A percentile compares a stretch with the other conserved stretches of the same genome.
These are phyloP conservation scores for Phymanthus crucifer DNA, from an alignment of 92 coral and sea anemone species.

Conservation along the genomic window DNA sequence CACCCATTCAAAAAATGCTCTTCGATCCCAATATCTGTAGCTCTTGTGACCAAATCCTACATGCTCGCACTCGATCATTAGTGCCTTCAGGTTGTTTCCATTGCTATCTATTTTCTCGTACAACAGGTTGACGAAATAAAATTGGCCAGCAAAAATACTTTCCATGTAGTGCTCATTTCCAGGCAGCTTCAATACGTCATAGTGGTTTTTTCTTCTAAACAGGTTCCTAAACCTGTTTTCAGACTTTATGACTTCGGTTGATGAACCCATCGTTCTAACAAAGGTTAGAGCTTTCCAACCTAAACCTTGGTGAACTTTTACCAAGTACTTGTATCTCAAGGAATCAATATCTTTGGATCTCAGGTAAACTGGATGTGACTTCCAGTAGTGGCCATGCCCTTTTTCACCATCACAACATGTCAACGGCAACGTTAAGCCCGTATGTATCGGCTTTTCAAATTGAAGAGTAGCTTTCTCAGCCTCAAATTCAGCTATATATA, in stretches of 20 bases:
- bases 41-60: conserved; percentile 42
- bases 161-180: neutral
- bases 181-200: conserved; percentile 61
- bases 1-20: conserved; percentile 27
- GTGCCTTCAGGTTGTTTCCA: conserved; percentile 33
- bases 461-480: conserved; percentile 39
- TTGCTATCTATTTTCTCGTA: neutral
- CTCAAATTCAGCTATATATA: conserved; percentile 29
- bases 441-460: conserved; percentile 23
- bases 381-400: conserved; percentile 45
- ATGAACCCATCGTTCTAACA: neutral
- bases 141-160: conserved; percentile 40
- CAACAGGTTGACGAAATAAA: conserved; percentile 45
- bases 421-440: conserved; percentile 15
- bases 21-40: neutral
- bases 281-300: neutral
- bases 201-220: conserved; percentile 40
- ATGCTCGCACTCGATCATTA: conserved; percentile 63
- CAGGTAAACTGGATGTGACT: conserved; percentile 17
- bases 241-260: neutral
- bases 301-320: conserved; percentile 27
- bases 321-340: conserved; percentile 48
- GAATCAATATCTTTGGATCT: neutral
- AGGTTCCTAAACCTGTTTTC: neutral
- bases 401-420: neutral